These are phyloP conservation scores for Nomada ferruginata DNA, from an alignment of 2,888 invertebrate genomes.

Conservation along the genomic window DNA sequence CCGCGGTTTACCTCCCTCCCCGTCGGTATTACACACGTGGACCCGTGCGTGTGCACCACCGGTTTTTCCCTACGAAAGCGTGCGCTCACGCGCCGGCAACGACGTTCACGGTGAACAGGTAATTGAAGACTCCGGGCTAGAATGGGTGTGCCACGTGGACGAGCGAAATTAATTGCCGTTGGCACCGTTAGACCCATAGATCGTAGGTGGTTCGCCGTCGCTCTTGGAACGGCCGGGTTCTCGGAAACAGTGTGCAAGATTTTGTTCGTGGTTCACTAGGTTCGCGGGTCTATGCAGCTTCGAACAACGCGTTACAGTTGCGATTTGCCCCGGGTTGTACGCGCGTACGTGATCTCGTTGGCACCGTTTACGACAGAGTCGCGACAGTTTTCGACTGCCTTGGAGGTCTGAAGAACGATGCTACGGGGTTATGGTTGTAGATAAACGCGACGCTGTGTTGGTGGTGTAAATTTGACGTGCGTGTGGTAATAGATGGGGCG, in stretches of 20 bases:
- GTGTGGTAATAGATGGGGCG: too few species aligned
- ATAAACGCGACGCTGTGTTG: too few species aligned
- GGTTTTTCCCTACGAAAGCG: slow-evolving; percentile 21
- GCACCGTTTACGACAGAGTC: too few species aligned
- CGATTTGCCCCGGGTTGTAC: neutral
- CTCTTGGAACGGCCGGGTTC: slow-evolving; percentile 40
- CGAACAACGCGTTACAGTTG: neutral
- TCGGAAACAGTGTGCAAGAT: slow-evolving; percentile 53
- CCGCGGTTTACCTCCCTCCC: neutral
- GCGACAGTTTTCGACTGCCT: too few species aligned
- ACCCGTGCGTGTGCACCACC: slow-evolving; percentile 16
- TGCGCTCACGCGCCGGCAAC: slow-evolving; percentile 29
- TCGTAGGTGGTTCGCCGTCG: slow-evolving; percentile 55
- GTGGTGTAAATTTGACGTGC: too few species aligned
- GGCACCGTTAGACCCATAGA: slow-evolving; percentile 69
- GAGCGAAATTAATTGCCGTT: slow-evolving; percentile 76
- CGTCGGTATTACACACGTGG: neutral
- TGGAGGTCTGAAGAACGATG: too few species aligned
- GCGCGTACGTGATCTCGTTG: too few species aligned
- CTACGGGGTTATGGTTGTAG: too few species aligned
- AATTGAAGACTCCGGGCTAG: slow-evolving; percentile 79
- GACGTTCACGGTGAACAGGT: slow-evolving; percentile 53
- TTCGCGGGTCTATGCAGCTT: neutral
- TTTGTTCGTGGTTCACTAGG: slow-evolving; percentile 34
- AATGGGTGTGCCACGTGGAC: slow-evolving; percentile 78